A percentile compares a stretch with the other conserved stretches of the same genome.
Conservation (phyloP, 2,797 vertebrate species). For the Emydoidea blandingii region DNA sequence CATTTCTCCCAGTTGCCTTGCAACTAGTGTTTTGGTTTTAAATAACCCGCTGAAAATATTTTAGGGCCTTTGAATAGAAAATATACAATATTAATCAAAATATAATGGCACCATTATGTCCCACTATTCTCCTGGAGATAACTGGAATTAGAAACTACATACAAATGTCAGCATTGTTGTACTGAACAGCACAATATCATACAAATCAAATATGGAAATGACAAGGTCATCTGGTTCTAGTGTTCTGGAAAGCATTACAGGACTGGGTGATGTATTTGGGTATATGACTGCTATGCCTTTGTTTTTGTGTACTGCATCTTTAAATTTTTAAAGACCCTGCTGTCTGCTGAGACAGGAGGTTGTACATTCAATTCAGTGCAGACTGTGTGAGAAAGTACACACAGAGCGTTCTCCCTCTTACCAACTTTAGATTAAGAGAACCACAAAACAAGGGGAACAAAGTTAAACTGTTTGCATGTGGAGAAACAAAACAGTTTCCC, state of each 20-base stretch:
- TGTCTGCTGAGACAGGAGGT: neutral
- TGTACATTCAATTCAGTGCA: neutral
- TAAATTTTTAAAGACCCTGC: neutral
- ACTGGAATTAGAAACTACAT: neutral
- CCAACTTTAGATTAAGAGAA: neutral
- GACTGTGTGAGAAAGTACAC: neutral
- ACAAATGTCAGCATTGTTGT: neutral
- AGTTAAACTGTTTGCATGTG: accelerated
- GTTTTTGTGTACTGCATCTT: neutral
- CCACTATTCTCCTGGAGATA: neutral
- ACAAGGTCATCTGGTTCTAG: neutral
- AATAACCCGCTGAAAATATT: neutral
- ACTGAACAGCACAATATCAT: neutral
- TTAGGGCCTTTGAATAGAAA: neutral
- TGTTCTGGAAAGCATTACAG: neutral
- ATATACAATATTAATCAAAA: neutral
- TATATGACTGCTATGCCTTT: neutral
- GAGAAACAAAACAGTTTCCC: neutral
- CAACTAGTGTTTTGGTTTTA: neutral
- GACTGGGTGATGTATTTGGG: neutral
- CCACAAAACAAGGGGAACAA: neutral
- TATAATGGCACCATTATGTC: neutral
- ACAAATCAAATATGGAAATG: neutral
- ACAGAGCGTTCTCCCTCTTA: accelerated
- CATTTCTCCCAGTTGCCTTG: neutral